phyloP scores from a whole-genome alignment of 2,888 invertebrate species.

The Oscheius sp. region DNA sequence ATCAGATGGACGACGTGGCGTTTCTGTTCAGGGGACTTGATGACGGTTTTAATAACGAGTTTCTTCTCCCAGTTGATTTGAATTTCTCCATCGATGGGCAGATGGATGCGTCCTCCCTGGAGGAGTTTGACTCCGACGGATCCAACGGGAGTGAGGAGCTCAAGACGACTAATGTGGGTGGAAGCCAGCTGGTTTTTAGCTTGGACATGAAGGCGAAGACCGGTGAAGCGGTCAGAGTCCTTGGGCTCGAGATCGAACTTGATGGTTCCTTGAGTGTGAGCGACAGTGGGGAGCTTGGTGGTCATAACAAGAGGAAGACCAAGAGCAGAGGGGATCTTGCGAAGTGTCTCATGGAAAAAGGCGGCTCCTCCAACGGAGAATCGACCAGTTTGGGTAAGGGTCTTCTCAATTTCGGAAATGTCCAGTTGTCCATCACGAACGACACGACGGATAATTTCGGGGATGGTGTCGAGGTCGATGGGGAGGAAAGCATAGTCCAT shows the following conservation, averaged over 20 bases:
- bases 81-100: conserved; percentile 43
- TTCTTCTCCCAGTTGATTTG: conserved; percentile 45
- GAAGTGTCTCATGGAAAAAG: conserved; percentile 50
- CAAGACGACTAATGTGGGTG: conserved; percentile 50
- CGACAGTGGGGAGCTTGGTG: conserved; percentile 54
- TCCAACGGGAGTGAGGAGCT: conserved; percentile 51
- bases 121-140: conserved; percentile 58
- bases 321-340: conserved; percentile 45
- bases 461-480: conserved; percentile 53
- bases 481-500: conserved; percentile 65
- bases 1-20: conserved; percentile 46
- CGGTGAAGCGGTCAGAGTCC: conserved; percentile 44
- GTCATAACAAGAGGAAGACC: conserved; percentile 56
- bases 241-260: conserved; percentile 50
- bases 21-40: conserved; percentile 42
- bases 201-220: conserved; percentile 43
- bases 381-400: conserved; percentile 41
- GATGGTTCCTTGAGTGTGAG: conserved; percentile 43
- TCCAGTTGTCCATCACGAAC: conserved; percentile 47
- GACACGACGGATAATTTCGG: conserved; percentile 70
- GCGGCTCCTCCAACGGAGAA: conserved; percentile 40
- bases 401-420: conserved; percentile 43
- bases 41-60: conserved; percentile 34
- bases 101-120: conserved; percentile 45
- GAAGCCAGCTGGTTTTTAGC: conserved; percentile 50